Evolutionary conservation across 2,113 vertebrate species (phyloP), one percentile per base, ranked within the genome.

Genomic region (Hipposideros armiger): DNA sequence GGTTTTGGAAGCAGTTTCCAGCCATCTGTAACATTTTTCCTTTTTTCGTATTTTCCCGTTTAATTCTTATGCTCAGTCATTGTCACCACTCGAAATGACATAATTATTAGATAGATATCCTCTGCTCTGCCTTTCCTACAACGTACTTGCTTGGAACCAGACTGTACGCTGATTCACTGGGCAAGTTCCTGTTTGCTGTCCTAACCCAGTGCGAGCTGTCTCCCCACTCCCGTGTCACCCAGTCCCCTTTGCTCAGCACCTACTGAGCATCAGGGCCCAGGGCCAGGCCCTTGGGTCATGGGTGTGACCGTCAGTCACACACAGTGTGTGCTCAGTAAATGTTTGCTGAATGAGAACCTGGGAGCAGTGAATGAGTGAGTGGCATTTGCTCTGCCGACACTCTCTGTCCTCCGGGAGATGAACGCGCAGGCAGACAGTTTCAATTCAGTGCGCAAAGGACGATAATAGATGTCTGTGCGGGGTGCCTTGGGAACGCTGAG

Each of bases 181-280:
- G 36, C 58, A 28, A 13, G 64, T 56, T 11, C 58, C 60, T 14
- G 0, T 40, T 28, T 30, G 28, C 45, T 17, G 40, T 54, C 26
- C 14, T 58, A 9, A 3, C 28, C 72, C 1, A 5, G 2, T n/a
- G 11, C 7, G 11, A 50, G 3, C 10, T 47, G 7, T 50, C 24
- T 8, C 22, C 62, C 45, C 45, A 5, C 47, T 11, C 47, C 47
- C 47, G 10, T 47, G 45, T 47, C 28, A 26, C 67, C 20, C 52
- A 1, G 47, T 19, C 3, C n/a, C 76, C 74, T 77, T 54, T 52
- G 11, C 52, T 19, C 36, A 6, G 60, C 11, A 52, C 69, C 52
- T 36, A 0, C 92, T 0, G 1, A 17, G 11, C 50, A 3, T 26
- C 40, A 47, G 67, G 54, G 36, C 10, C 0, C 4, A 26, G 11